These are phyloP conservation scores for Trachelus stipa DNA, from an alignment of 2,888 invertebrate genomes.

Conservation along the genomic window DNA sequence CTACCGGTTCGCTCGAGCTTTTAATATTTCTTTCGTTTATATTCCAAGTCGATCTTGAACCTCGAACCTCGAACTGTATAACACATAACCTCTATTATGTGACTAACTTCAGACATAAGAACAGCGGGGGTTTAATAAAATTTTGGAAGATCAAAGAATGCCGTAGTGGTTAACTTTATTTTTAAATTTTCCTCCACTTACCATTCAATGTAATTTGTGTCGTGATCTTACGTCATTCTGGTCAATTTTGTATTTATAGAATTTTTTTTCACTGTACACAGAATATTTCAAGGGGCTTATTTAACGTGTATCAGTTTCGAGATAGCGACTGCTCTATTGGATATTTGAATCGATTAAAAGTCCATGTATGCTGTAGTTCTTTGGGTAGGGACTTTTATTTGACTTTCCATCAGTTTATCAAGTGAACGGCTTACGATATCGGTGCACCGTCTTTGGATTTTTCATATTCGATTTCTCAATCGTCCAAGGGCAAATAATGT, in stretches of 20 bases:
- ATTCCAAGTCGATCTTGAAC: no score
- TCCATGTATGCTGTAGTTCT: neutral
- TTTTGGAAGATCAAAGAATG: no score
- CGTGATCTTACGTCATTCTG: neutral
- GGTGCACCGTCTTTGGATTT: neutral
- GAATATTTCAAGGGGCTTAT: neutral
- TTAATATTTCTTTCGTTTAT: no score
- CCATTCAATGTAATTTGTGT: neutral
- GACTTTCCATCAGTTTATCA: neutral
- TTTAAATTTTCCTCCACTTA: no score
- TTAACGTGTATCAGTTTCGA: neutral
- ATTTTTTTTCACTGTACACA: neutral
- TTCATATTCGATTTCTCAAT: no score
- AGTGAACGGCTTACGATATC: neutral
- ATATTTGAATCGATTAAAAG: neutral
- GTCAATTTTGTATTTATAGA: neutral
- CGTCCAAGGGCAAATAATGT: no score
- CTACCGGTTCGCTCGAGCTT: no score
- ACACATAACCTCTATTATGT: no score
- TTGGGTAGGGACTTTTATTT: neutral
- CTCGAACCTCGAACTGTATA: no score
- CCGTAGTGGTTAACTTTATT: no score
- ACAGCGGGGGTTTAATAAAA: no score
- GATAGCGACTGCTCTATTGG: neutral
- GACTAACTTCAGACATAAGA: no score